Conservation (phyloP, 1,140 invertebrate genomes). For the Aphaenogaster rudis region DNA sequence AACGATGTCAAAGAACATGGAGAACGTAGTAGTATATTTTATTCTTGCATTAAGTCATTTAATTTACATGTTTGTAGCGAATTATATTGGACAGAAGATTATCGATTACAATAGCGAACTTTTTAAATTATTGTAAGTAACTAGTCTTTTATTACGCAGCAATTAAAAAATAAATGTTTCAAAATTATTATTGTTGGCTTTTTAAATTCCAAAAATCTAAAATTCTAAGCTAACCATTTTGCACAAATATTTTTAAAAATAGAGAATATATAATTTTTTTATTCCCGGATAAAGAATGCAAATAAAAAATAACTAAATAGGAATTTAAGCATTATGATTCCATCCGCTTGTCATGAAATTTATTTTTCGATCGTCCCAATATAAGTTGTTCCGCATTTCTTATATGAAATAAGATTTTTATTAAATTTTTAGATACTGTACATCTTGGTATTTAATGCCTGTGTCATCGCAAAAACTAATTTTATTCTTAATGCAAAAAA, state of each 20-base stretch:
- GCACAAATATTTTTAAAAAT: neutral
- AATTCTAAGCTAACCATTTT: neutral
- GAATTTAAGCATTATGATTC: neutral
- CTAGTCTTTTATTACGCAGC: neutral
- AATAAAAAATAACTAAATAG: neutral
- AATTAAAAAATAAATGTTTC: neutral
- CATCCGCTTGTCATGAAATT: neutral
- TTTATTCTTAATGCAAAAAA: conserved; percentile 62
- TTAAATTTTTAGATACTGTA: conserved; percentile 26
- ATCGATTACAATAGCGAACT: neutral
- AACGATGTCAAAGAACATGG: neutral
- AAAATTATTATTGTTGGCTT: neutral
- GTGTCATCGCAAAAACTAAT: conserved; percentile 59
- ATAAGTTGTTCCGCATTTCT: neutral
- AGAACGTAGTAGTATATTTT: neutral
- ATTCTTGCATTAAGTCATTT: neutral
- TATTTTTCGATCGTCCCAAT: neutral
- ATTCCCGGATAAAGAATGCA: neutral
- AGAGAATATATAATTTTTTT: neutral
- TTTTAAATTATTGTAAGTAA: conserved; percentile 5
- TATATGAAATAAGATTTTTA: neutral
- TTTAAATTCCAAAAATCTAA: neutral
- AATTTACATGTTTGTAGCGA: conserved; percentile 33
- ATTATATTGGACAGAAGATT: neutral
- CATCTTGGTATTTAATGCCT: conserved; percentile 64